Evolutionary conservation across 2,888 invertebrate genomes (phyloP), one percentile per base, ranked within the genome.

Genomic region (Chironomus tentans): DNA sequence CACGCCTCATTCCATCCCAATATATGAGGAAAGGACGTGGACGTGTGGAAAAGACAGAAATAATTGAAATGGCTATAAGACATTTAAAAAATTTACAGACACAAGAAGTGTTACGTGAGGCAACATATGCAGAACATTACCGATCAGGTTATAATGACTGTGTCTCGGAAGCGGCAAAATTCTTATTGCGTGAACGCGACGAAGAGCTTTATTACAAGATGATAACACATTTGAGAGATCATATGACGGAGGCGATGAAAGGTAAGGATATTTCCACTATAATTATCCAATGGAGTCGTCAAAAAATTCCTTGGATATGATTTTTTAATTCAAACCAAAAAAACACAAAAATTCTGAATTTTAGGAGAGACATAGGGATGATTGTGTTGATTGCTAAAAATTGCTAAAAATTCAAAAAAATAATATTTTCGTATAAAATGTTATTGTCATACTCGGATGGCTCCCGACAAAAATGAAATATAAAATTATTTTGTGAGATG

Each of bases 11-110:
- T 78, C 98, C 97, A 0, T 90, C 94, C 1, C 93, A 94, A 80
- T 97, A 95, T 83, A 87, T 96, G 81, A 95, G 97, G 84, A 97
- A 97, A 84, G 97, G 97, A 6, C 89, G 97, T 76, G 97, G 97
- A 15, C 88, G 98, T 62, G 94, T 98, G 70, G 98, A 98, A 83
- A 98, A 98, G 85, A 97, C 97, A 0, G 97, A 98, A 86, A 97
- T 98, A 77, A 97, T 98, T 77, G 97, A 98, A 85, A 96, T 97
- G 96, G 97, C 97, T 62, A 97, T 97, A 78, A 90, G 94, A 77
- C 96, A 97, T 81, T 91, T 98, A 85, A 94, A 95, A 82, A 92
- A 92, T 83, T 86, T 98, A 77, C 95, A 96, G 82, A 91, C 90
- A 78, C 85, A 89, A 76, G 87, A 84, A 78, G 83, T 82, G 77